Conservation (phyloP, 2,888 invertebrate species). For the Hemaris fuciformis region DNA sequence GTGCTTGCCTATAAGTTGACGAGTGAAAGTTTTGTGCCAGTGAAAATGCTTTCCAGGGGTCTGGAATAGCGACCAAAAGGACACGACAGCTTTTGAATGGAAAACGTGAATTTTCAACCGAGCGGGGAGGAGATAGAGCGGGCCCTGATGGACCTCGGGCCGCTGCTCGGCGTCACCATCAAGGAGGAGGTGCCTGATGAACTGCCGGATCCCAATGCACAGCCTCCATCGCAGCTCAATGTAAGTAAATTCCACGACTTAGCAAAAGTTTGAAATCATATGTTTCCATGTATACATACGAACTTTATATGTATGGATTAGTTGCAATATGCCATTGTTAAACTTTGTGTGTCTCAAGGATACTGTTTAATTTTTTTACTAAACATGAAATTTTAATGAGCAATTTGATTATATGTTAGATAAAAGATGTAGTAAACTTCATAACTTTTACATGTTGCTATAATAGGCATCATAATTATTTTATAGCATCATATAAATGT, state of each 20-base stretch:
- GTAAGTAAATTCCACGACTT: constrained; percentile 37
- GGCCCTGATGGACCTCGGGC: constrained; percentile 73
- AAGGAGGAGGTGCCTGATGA: constrained; percentile 74
- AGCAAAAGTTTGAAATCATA: not conserved
- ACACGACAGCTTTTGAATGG: constrained; percentile 50
- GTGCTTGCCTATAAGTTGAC: constrained; percentile 56
- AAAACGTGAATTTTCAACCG: constrained; percentile 64
- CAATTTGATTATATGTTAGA: too few relatives aligned
- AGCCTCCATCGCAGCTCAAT: constrained; percentile 36
- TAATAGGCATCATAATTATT: too few relatives aligned
- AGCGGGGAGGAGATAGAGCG: constrained; percentile 74
- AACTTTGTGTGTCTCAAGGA: not conserved
- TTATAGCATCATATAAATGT: too few relatives aligned
- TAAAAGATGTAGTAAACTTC: too few relatives aligned
- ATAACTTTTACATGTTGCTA: too few relatives aligned
- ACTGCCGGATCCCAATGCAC: constrained; percentile 42
- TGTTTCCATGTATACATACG: not conserved
- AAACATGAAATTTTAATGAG: too few relatives aligned
- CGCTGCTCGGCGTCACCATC: constrained; percentile 73
- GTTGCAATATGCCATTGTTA: not conserved
- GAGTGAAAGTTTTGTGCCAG: constrained; percentile 64
- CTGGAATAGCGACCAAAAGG: constrained; percentile 40
- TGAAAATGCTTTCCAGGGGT: constrained; percentile 51
- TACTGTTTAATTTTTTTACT: too few relatives aligned
- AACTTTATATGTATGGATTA: not conserved